phyloP scores from a whole-genome alignment of 1,140 invertebrate genomes.

The Dreissena polymorpha region DNA sequence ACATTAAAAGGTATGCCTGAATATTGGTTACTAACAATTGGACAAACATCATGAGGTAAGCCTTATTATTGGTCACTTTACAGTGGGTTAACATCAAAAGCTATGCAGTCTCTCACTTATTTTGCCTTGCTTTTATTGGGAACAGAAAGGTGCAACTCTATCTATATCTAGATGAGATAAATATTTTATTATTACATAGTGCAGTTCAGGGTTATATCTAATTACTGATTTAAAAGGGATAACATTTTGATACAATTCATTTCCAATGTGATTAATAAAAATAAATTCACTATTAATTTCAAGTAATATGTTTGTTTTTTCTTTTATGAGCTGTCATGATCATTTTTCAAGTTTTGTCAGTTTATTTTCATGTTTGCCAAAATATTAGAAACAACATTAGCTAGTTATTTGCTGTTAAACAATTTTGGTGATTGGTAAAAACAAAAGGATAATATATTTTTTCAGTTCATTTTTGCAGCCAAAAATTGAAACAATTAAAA shows the following conservation, averaged over 20 bases:
- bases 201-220: background rate
- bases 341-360: background rate
- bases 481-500: too few species aligned
- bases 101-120: constrained; percentile 50
- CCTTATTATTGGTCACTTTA: constrained; percentile 74
- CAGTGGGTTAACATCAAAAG: constrained; percentile 77
- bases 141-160: background rate
- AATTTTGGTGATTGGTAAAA: too few species aligned
- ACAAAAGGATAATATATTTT: too few species aligned
- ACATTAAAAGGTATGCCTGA: constrained; percentile 76
- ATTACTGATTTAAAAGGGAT: background rate
- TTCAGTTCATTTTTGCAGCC: too few species aligned
- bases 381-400: background rate
- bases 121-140: background rate
- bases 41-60: constrained; percentile 76
- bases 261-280: too few species aligned
- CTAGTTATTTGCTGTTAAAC: too few species aligned
- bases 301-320: too few species aligned
- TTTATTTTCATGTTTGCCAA: background rate
- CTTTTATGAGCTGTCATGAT: background rate
- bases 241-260: too few species aligned
- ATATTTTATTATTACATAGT: background rate
- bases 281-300: too few species aligned
- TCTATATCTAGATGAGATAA: background rate
- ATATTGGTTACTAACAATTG: constrained; percentile 75